These are phyloP conservation scores for Rhinophrynus dorsalis DNA, from an alignment of 2,797 vertebrate species.

Conservation along the genomic window DNA sequence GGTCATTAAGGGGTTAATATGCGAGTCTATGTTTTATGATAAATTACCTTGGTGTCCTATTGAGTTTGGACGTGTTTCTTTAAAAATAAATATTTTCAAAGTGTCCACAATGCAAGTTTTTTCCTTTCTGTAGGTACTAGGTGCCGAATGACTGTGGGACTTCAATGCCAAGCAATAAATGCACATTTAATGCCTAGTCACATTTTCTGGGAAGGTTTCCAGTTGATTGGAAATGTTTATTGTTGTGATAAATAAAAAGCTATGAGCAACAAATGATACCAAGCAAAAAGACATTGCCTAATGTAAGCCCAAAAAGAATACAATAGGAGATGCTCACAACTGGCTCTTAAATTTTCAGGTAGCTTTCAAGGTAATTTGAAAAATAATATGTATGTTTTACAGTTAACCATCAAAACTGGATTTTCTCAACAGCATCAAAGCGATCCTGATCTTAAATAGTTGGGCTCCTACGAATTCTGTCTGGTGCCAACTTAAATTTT, in stretches of 20 bases:
- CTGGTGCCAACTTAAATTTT: no score
- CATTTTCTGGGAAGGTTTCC: constrained; percentile 20
- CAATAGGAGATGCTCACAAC: neutral
- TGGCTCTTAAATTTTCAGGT: neutral
- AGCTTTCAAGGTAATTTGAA: no score
- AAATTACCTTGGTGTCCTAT: no score
- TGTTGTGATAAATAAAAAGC: constrained; percentile 2
- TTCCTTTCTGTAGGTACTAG: constrained; percentile 43
- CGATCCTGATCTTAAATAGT: no score
- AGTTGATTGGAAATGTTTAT: constrained; percentile 45
- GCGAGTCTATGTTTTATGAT: no score
- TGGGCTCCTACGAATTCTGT: no score
- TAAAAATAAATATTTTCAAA: no score
- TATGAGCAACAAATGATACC: neutral
- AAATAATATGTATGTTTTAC: no score
- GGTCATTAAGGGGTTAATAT: no score
- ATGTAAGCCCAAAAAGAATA: neutral
- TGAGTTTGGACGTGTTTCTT: no score
- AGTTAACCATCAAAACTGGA: no score
- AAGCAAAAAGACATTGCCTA: neutral
- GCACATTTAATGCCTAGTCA: constrained; percentile 4
- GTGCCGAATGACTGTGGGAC: constrained; percentile 45
- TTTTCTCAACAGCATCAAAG: no score
- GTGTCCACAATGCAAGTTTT: constrained; percentile 22
- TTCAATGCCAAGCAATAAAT: constrained; percentile 10